Conservation (phyloP, 2,888 invertebrate genomes). For the Cheilosia pagana region DNA sequence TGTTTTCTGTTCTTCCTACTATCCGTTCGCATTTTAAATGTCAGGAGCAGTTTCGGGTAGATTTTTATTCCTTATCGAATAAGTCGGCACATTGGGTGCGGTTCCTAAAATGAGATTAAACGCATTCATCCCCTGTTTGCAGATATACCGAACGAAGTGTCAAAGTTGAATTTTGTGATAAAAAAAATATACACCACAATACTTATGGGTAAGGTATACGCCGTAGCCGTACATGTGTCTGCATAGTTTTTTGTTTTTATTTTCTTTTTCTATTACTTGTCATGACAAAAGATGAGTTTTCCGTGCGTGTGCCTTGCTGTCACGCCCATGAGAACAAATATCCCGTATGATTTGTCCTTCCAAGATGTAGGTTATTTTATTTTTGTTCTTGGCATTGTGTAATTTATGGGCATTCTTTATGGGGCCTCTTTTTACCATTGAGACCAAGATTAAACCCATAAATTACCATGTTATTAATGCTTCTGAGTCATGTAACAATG, state of each 20-base stretch:
- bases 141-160: no score
- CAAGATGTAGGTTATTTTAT: constrained; percentile 34
- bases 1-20: background rate
- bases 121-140: background rate
- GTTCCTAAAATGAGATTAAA: constrained; percentile 32
- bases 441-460: constrained; percentile 44
- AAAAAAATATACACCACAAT: no score
- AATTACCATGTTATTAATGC: constrained; percentile 49
- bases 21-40: no score
- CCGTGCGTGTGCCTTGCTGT: constrained; percentile 37
- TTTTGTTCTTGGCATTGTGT: constrained; percentile 31
- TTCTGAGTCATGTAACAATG: constrained; percentile 36
- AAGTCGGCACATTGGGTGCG: constrained; percentile 37
- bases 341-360: constrained; percentile 44
- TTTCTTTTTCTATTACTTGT: background rate
- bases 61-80: constrained; percentile 31
- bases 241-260: constrained; percentile 4
- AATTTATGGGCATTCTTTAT: constrained; percentile 53
- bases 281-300: constrained; percentile 32
- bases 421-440: constrained; percentile 27
- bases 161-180: no score
- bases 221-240: background rate
- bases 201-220: no score
- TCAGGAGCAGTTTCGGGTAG: background rate
- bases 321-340: constrained; percentile 42